These are phyloP conservation scores for Nycteola revayana DNA, from an alignment of 2,888 invertebrate genomes.

Conservation along the genomic window DNA sequence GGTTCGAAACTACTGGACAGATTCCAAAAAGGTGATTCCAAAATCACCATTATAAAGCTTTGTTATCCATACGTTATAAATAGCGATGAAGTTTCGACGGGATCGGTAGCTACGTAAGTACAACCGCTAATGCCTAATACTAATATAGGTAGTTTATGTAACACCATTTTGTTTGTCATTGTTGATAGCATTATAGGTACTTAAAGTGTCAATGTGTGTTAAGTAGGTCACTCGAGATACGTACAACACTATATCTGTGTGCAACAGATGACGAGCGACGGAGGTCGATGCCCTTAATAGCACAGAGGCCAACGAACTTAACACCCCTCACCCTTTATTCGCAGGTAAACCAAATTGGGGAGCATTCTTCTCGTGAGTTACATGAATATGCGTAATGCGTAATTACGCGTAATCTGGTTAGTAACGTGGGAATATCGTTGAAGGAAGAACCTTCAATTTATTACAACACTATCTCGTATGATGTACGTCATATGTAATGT, in stretches of 20 bases:
- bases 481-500: too few relatives aligned
- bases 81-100: too few relatives aligned
- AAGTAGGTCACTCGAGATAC: constrained; percentile 56
- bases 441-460: constrained; percentile 25
- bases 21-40: too few relatives aligned
- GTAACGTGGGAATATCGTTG: constrained; percentile 10
- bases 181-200: constrained; percentile 23
- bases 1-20: too few relatives aligned
- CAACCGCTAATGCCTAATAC: constrained; percentile 1
- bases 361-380: constrained; percentile 31
- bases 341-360: constrained; percentile 39
- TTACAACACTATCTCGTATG: too few relatives aligned
- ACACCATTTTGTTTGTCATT: constrained; percentile 28
- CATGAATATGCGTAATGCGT: too few relatives aligned
- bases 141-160: constrained; percentile 34
- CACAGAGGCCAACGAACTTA: constrained; percentile 50
- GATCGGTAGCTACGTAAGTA: constrained; percentile 2
- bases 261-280: constrained; percentile 55
- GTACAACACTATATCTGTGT: constrained; percentile 48
- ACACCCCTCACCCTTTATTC: constrained; percentile 44
- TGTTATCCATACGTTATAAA: too few relatives aligned
- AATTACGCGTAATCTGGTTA: constrained; percentile 15
- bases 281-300: constrained; percentile 52
- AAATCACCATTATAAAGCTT: too few relatives aligned
- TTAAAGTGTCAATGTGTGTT: constrained; percentile 42